Conservation (phyloP, 2,888 invertebrate genomes). For the Adineta ricciae region DNA sequence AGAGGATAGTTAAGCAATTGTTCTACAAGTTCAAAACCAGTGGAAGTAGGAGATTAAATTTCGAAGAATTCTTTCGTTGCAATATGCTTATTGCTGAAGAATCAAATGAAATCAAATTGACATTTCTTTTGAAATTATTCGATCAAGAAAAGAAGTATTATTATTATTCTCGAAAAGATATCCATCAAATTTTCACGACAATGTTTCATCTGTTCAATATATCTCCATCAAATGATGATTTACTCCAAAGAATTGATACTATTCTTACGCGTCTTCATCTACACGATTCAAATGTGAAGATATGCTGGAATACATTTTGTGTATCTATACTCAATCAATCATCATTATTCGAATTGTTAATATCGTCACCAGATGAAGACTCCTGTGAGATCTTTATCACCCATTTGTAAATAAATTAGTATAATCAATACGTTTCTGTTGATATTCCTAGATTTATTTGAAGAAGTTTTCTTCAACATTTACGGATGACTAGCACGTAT, state of each 20-base stretch:
- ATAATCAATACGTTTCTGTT: too few species aligned
- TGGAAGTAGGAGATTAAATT: not conserved
- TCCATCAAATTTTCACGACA: not conserved
- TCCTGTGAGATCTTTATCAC: too few species aligned
- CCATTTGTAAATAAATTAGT: too few species aligned
- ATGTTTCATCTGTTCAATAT: not conserved
- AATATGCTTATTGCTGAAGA: not conserved
- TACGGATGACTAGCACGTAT: not conserved
- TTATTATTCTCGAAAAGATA: not conserved
- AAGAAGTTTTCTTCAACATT: too few species aligned
- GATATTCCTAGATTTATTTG: too few species aligned
- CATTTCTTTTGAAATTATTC: not conserved
- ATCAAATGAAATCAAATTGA: not conserved
- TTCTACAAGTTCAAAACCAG: not conserved
- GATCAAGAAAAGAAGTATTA: not conserved
- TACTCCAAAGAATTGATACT: not conserved
- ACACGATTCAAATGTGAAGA: not conserved
- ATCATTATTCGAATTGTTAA: not conserved
- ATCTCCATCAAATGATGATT: not conserved
- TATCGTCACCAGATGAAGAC: too few species aligned
- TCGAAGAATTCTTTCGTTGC: not conserved
- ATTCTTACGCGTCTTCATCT: not conserved
- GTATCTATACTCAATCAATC: not conserved
- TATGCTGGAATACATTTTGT: not conserved
- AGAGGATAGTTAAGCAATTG: not conserved